phyloP scores from a whole-genome alignment of 2,888 invertebrate genomes.

The Sminthurinus aureus region DNA sequence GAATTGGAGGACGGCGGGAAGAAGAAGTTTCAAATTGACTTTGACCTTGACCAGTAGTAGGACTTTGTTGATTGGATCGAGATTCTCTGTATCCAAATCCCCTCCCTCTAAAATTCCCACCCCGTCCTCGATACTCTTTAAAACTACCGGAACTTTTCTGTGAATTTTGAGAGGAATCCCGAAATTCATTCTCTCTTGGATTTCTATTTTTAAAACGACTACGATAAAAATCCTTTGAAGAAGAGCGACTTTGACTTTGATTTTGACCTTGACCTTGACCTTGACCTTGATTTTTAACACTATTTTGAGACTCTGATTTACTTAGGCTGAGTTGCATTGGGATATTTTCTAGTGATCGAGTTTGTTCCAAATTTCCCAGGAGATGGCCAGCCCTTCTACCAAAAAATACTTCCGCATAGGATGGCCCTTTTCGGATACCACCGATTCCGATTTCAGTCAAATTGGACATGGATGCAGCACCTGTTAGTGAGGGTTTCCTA shows the following conservation, averaged over 20 bases:
- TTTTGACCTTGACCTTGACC: neutral
- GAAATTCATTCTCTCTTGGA: neutral
- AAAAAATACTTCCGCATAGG: conserved; percentile 58
- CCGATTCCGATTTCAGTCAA: neutral
- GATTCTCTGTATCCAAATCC: too few species aligned
- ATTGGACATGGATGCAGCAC: conserved; percentile 32
- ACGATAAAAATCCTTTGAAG: neutral
- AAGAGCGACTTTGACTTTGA: neutral
- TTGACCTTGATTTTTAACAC: neutral
- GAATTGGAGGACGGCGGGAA: neutral
- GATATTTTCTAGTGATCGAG: conserved; percentile 44
- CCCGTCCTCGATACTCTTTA: neutral
- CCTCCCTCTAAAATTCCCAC: neutral
- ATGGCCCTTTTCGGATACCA: conserved; percentile 44
- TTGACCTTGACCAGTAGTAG: neutral
- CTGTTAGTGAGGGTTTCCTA: neutral
- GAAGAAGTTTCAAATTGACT: neutral
- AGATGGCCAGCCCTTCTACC: conserved; percentile 27
- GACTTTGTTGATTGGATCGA: neutral
- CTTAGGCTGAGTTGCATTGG: conserved; percentile 18
- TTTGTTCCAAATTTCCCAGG: conserved; percentile 12
- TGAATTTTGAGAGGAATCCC: conserved; percentile 8
- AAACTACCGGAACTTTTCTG: neutral
- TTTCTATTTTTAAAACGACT: conserved; percentile 24
- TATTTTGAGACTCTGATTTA: neutral